These are phyloP conservation scores for Andrena minutula DNA, from an alignment of 2,888 invertebrate genomes.

Conservation along the genomic window DNA sequence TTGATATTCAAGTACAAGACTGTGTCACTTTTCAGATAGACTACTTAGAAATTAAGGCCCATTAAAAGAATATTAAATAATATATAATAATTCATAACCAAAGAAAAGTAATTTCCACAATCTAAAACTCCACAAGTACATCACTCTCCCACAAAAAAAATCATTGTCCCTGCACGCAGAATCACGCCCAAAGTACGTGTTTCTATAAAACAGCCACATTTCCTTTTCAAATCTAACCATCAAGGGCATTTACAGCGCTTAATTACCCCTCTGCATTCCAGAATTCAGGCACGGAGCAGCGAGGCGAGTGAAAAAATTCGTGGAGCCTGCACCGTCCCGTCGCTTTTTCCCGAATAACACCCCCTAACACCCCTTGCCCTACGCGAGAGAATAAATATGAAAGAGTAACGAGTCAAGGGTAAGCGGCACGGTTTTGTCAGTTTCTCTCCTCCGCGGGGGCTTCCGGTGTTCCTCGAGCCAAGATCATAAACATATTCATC, in stretches of 20 bases:
- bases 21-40: no score
- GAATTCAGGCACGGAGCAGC: background rate
- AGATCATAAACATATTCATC: slow-evolving; percentile 63
- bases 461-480: slow-evolving; percentile 40
- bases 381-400: slow-evolving; percentile 42
- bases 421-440: slow-evolving; percentile 24
- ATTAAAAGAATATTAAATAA: no score
- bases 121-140: no score
- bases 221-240: background rate
- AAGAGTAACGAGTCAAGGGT: slow-evolving; percentile 38
- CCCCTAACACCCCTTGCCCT: slow-evolving; percentile 19
- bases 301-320: slow-evolving; percentile 28
- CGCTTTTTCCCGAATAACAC: slow-evolving; percentile 19
- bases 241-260: slow-evolving; percentile 13
- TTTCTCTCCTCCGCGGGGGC: background rate
- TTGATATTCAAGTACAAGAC: no score
- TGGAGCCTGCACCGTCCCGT: background rate
- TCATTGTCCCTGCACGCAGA: no score
- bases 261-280: slow-evolving; percentile 30
- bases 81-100: no score
- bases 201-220: background rate
- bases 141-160: no score
- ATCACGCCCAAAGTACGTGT: background rate
- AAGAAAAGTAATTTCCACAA: no score
- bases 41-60: no score